Conservation (phyloP, 2,888 invertebrate species). For the Leptopterna dolabrata region DNA sequence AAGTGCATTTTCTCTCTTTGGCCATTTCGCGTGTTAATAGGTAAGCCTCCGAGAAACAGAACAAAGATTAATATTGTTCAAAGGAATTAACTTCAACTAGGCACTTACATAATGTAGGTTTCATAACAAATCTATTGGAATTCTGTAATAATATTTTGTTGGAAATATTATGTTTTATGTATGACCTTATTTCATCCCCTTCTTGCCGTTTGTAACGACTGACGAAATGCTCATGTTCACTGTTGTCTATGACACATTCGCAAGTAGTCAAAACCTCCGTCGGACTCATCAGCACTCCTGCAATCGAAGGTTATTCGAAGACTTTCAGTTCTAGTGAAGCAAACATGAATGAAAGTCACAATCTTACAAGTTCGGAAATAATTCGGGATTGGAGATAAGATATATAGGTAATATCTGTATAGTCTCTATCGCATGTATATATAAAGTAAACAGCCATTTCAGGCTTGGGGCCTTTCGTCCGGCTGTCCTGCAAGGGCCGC, state of each 20-base stretch:
- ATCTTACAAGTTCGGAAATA: not conserved
- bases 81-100: too few species aligned
- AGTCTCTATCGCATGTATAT: too few species aligned
- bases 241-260: conserved; percentile 16
- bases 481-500: too few species aligned
- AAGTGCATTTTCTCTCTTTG: too few species aligned
- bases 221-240: not conserved
- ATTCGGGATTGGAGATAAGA: too few species aligned
- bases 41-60: too few species aligned
- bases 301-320: not conserved
- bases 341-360: not conserved
- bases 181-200: not conserved
- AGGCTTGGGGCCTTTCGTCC: too few species aligned
- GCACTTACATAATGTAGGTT: too few species aligned
- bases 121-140: not conserved
- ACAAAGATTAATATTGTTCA: too few species aligned
- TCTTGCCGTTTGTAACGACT: not conserved
- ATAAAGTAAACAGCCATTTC: too few species aligned
- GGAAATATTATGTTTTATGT: not conserved
- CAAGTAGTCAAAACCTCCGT: conserved; percentile 15
- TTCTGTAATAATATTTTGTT: not conserved
- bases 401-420: too few species aligned
- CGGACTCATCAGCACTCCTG: conserved; percentile 26
- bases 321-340: not conserved
- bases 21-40: too few species aligned